Percentiles rank a stretch among this genome's conserved stretches.
These are phyloP conservation scores for Rhabdornis inornatus DNA, from an alignment of 2,113 vertebrate genomes.

Conservation along the genomic window DNA sequence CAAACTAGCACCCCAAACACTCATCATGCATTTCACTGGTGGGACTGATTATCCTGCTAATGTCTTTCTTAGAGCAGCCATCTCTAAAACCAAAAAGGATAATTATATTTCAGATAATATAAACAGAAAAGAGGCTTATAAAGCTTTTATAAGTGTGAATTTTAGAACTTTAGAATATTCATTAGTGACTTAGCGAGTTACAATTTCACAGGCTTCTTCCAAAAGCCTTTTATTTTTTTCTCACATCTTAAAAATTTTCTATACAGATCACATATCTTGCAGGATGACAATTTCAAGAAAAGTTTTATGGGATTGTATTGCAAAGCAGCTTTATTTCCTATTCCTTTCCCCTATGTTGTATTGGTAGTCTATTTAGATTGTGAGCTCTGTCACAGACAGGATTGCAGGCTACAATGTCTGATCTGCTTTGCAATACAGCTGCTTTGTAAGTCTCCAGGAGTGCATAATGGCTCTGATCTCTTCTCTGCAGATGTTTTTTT, in stretches of 20 bases:
- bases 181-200: neutral
- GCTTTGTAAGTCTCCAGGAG: neutral
- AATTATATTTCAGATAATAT: neutral
- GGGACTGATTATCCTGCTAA: neutral
- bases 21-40: neutral
- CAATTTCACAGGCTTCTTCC: fast-evolving
- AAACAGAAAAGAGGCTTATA: neutral
- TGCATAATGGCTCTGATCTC: neutral
- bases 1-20: neutral
- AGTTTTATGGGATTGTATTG: neutral
- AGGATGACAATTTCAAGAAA: neutral
- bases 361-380: neutral
- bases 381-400: neutral
- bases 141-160: neutral
- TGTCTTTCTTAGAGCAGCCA: neutral
- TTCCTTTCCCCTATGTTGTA: neutral
- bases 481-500: neutral
- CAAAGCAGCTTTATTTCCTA: neutral
- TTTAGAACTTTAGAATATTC: neutral
- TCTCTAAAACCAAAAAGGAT: neutral
- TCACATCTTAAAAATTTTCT: neutral
- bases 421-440: neutral
- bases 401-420: neutral
- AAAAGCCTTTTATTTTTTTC: neutral
- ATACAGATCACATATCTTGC: neutral